Percentiles rank a stretch among this genome's conserved stretches.
Evolutionary conservation across 2,797 vertebrate genomes (phyloP).

Genomic region (Eulemur mongoz): DNA sequence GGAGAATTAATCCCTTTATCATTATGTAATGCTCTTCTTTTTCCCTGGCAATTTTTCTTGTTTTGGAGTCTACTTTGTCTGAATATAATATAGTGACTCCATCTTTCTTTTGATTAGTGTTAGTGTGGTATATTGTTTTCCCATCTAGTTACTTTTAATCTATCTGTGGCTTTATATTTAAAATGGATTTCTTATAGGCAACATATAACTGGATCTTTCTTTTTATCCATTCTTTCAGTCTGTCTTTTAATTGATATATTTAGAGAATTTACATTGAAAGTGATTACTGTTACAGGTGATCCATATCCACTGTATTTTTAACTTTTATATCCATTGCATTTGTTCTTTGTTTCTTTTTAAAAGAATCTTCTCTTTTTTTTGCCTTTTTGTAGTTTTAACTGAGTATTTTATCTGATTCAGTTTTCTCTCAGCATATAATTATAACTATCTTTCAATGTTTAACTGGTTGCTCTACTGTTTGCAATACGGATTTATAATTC

Average conservation of each 20-base stretch:
- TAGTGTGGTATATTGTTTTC: not conserved
- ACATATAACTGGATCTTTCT: not conserved
- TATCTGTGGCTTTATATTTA: not conserved
- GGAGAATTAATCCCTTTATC: not conserved
- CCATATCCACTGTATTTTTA: not conserved
- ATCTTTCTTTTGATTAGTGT: not conserved
- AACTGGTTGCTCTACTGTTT: not conserved
- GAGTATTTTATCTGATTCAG: not conserved
- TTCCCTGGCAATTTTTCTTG: not conserved
- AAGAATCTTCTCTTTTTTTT: not conserved
- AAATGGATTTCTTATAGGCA: not conserved
- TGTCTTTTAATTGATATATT: not conserved
- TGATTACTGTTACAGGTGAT: not conserved
- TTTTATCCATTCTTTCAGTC: not conserved
- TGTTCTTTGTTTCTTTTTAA: not conserved
- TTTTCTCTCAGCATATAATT: constrained; percentile 23
- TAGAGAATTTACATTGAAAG: not conserved
- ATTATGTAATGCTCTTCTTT: not conserved
- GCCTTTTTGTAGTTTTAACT: not conserved
- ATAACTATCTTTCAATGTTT: not conserved
- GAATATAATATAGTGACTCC: not conserved
- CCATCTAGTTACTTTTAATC: not conserved
- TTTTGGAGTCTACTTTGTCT: not conserved
- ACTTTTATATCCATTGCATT: not conserved
- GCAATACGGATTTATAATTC: not conserved